Evolutionary conservation across 1,140 invertebrate genomes (phyloP).

Genomic region (Drosophila albomicans): DNA sequence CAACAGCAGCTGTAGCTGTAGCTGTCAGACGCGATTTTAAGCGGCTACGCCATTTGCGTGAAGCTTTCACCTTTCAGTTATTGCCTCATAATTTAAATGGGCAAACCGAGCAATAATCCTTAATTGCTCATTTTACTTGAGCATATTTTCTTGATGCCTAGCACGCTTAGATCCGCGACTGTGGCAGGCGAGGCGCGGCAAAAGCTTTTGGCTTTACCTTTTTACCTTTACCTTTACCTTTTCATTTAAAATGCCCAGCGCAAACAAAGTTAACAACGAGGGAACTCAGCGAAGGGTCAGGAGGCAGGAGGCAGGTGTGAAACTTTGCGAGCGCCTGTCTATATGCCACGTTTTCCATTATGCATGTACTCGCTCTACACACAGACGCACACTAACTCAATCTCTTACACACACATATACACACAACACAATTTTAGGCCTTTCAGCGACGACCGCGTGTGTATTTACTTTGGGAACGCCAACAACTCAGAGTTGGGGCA

Average conservation of each 20-base stretch:
- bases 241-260: conserved; percentile 80
- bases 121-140: conserved; percentile 82
- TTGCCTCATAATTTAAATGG: conserved; percentile 73
- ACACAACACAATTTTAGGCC: conserved; percentile 67
- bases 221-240: conserved; percentile 55
- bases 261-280: conserved; percentile 70
- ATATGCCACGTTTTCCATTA: conserved; percentile 66
- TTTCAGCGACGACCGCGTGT: conserved; percentile 63
- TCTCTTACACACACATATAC: conserved; percentile 15
- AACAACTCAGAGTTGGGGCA: conserved; percentile 18
- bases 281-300: not conserved
- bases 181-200: conserved; percentile 1
- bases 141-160: conserved; percentile 67
- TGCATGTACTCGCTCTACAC: conserved; percentile 54
- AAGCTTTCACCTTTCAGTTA: conserved; percentile 46
- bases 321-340: conserved; percentile 61
- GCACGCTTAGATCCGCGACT: conserved; percentile 3
- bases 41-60: conserved; percentile 11
- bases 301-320: conserved; percentile 51
- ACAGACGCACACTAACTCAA: conserved; percentile 32
- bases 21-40: conserved; percentile 46
- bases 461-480: conserved; percentile 62
- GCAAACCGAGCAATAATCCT: conserved; percentile 78
- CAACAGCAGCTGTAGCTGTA: not conserved
- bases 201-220: conserved; percentile 33